These are phyloP conservation scores for Dichetophora obliterata DNA, from an alignment of 2,888 invertebrate genomes.

Conservation along the genomic window DNA sequence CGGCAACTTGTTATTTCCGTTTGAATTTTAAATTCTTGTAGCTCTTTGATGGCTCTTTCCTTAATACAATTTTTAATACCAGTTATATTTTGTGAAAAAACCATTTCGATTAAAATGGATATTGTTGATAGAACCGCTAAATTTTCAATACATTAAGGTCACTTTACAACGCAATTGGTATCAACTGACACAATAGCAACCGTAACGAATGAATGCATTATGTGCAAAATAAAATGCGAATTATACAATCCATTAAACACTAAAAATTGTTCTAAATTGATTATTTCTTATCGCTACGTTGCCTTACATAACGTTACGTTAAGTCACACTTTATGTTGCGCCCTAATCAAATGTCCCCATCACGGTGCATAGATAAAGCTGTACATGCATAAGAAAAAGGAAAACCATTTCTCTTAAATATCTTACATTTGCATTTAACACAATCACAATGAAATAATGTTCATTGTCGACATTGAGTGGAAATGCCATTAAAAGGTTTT, in stretches of 20 bases:
- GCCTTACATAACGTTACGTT: conserved; percentile 3
- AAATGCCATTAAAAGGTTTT: conserved; percentile 42
- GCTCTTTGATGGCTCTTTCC: neutral
- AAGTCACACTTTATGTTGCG: conserved; percentile 17
- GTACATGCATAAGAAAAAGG: conserved; percentile 38
- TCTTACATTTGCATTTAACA: conserved; percentile 18
- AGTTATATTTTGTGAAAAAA: too few relatives aligned
- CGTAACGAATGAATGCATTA: conserved; percentile 43
- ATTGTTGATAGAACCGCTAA: too few relatives aligned
- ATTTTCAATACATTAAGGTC: too few relatives aligned
- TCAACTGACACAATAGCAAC: conserved; percentile 33
- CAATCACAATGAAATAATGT: conserved; percentile 20
- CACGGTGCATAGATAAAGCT: conserved; percentile 62
- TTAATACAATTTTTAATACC: neutral
- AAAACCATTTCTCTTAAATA: neutral
- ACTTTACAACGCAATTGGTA: too few relatives aligned
- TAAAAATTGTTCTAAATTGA: conserved; percentile 48
- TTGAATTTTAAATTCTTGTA: neutral
- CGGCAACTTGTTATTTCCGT: too few relatives aligned
- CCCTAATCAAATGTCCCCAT: conserved; percentile 55
- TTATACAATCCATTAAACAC: conserved; percentile 64
- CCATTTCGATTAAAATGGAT: too few relatives aligned
- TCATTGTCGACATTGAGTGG: conserved; percentile 4
- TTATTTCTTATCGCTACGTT: conserved; percentile 1
- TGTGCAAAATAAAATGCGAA: conserved; percentile 57